A percentile compares a stretch with the other conserved stretches of the same genome.
These are phyloP conservation scores for Parnassius mnemosyne DNA, from an alignment of 2,888 invertebrate genomes.

Conservation along the genomic window DNA sequence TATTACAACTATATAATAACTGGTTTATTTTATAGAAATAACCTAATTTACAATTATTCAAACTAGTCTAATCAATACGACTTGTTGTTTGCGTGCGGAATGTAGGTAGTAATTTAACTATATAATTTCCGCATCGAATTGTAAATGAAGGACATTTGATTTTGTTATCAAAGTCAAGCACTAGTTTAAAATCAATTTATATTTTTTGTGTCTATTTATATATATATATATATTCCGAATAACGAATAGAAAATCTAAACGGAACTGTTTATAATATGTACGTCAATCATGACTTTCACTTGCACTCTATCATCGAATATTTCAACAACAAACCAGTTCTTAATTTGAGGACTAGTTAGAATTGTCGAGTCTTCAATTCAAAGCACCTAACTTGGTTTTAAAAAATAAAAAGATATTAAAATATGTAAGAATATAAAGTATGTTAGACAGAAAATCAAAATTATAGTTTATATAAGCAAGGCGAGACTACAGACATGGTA, in stretches of 20 bases:
- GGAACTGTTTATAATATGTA: constrained; percentile 66
- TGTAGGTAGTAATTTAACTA: constrained; percentile 64
- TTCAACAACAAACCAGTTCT: constrained; percentile 72
- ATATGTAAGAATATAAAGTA: no score
- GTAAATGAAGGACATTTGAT: constrained; percentile 65
- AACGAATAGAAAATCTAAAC: constrained; percentile 51
- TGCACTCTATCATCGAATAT: constrained; percentile 74
- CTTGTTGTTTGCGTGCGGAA: constrained; percentile 33
- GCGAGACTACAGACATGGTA: no score
- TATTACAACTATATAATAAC: no score
- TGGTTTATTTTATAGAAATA: constrained; percentile 12
- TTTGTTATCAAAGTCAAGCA: constrained; percentile 25
- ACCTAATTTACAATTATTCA: constrained; percentile 21
- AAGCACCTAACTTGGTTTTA: no score
- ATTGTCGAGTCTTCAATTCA: constrained; percentile 6
- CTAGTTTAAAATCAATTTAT: constrained; percentile 17
- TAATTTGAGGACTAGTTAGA: constrained; percentile 35
- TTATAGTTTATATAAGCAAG: no score
- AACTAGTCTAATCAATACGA: constrained; percentile 24
- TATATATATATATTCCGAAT: constrained; percentile 6
- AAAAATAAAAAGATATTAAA: no score
- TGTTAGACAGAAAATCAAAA: no score
- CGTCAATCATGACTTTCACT: constrained; percentile 76
- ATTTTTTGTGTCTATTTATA: constrained; percentile 13
- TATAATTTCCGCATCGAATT: constrained; percentile 69